These are phyloP conservation scores for Zosterops pallidus DNA, from an alignment of 2,113 vertebrate genomes.

Conservation along the genomic window DNA sequence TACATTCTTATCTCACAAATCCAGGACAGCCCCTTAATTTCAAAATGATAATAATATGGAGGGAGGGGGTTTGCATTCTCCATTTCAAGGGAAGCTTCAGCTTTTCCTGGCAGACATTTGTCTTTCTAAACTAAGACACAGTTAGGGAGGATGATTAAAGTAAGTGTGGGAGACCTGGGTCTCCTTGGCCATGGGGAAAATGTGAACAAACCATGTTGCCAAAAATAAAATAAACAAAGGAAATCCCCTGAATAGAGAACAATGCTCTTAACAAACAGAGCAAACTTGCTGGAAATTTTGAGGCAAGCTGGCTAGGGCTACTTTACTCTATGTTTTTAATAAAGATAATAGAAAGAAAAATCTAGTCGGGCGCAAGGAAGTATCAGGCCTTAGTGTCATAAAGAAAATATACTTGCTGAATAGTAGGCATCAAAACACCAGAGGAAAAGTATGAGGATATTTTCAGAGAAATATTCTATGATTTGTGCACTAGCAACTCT, in stretches of 20 bases:
- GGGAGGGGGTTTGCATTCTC: not conserved
- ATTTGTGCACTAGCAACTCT: not conserved
- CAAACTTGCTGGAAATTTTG: not conserved
- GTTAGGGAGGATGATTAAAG: not conserved
- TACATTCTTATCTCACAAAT: too few relatives aligned
- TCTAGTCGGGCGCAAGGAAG: not conserved
- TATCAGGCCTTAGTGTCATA: not conserved
- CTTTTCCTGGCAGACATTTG: not conserved
- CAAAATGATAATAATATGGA: not conserved
- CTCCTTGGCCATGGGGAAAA: not conserved
- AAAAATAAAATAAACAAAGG: not conserved
- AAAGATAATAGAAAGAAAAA: not conserved
- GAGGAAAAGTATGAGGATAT: not conserved
- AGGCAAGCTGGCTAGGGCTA: not conserved
- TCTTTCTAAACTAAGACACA: not conserved
- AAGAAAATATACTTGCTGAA: not conserved
- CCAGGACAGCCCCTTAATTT: not conserved
- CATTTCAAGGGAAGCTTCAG: not conserved
- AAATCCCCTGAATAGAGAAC: not conserved
- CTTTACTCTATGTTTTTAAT: not conserved
- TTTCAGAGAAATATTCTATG: not conserved
- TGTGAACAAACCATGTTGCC: not conserved
- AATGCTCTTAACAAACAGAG: not conserved
- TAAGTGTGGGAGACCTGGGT: not conserved
- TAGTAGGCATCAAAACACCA: not conserved